phyloP scores from a whole-genome alignment of 2,113 vertebrate species.

The Lampris megalopsis region DNA sequence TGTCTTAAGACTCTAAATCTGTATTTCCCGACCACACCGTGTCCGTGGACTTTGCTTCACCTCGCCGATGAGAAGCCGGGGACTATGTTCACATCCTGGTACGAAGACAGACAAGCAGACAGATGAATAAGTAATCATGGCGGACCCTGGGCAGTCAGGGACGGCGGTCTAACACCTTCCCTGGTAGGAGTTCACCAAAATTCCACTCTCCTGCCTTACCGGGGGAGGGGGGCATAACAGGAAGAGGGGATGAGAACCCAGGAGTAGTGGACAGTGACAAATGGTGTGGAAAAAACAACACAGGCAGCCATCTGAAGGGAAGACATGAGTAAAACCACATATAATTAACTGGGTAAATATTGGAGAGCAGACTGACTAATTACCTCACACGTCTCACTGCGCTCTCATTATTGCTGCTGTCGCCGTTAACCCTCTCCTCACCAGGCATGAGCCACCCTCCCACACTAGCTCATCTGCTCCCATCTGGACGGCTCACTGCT shows the following conservation, averaged over 20 bases:
- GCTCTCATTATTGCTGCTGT: conserved; percentile 82
- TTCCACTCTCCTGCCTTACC: conserved; percentile 67
- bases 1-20: conserved; percentile 16
- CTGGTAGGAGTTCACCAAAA: conserved; percentile 74
- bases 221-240: conserved; percentile 36
- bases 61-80: conserved; percentile 47
- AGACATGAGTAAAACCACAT: conserved; percentile 85
- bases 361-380: conserved; percentile 84
- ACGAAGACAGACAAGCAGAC: conserved; percentile 60
- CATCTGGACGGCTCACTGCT: too few species aligned
- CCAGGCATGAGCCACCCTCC: conserved; percentile 20
- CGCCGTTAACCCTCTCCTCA: conserved; percentile 74
- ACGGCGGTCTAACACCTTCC: conserved; percentile 75
- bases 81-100: conserved; percentile 71
- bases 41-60: conserved; percentile 41
- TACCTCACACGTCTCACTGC: conserved; percentile 84
- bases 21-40: conserved; percentile 50
- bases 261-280: conserved; percentile 82
- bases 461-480: too few species aligned
- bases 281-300: conserved; percentile 83
- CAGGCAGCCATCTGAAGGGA: conserved; percentile 82
- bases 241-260: conserved; percentile 68
- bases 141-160: conserved; percentile 76
- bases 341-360: conserved; percentile 89
- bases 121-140: conserved; percentile 78